Evolutionary conservation across 2,797 vertebrate genomes (phyloP).

Genomic region (Girardinus metallicus): DNA sequence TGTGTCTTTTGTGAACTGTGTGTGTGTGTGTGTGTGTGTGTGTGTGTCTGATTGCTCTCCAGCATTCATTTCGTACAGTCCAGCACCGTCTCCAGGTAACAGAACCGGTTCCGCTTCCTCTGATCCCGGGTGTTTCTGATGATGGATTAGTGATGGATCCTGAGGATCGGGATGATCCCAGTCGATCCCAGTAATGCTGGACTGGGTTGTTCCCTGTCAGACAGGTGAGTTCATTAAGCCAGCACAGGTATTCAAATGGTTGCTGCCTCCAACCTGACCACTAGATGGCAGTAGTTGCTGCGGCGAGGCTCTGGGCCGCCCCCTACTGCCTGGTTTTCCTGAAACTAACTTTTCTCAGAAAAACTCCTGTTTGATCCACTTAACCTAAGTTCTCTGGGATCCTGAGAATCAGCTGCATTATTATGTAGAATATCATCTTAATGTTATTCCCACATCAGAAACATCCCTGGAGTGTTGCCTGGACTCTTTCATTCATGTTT

Average conservation of each 20-base stretch:
- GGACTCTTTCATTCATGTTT: no score
- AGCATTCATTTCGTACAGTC: slow-evolving; percentile 19
- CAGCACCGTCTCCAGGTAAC: not conserved
- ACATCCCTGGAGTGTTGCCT: no score
- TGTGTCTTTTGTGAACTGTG: slow-evolving; percentile 10
- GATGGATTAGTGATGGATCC: not conserved
- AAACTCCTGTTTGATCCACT: not conserved
- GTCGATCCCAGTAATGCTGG: not conserved
- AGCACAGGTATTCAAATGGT: not conserved
- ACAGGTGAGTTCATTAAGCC: not conserved
- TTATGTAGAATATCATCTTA: no score
- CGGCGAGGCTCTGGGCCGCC: not conserved
- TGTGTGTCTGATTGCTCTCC: slow-evolving; percentile 8
- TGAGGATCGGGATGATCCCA: not conserved
- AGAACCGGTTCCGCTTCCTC: slow-evolving; percentile 9
- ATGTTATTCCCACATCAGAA: no score
- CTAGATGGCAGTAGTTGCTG: not conserved
- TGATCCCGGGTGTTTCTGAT: not conserved
- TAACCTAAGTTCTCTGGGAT: not conserved
- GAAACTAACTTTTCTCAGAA: not conserved
- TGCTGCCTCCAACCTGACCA: not conserved
- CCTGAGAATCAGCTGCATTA: not conserved
- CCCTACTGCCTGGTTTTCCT: not conserved
- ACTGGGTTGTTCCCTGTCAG: not conserved
- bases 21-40: not conserved